Base-by-base conservation (phyloP, 2,113 vertebrate genomes). In the Microcebus griseorufus region DNA sequence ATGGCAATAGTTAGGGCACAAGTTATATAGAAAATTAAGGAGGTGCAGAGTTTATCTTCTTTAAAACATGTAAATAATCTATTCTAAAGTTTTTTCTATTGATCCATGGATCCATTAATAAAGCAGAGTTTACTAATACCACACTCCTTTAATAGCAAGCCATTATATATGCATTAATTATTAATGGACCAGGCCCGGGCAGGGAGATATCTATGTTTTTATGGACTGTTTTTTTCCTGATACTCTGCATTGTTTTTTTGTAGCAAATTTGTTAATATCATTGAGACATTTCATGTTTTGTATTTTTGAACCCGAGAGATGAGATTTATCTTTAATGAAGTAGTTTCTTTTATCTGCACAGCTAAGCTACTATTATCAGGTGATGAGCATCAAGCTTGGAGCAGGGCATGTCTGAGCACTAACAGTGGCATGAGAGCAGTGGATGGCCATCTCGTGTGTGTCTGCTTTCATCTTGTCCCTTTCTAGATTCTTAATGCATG, bases 1-100 rank as follows among this genome's bases (percentile, higher is more conserved):
- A 72, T 8, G 55, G 25, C 51, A 69, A 69, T 8, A 62, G 29
- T 39, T 45, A 53, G 58, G 18, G 29, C 23, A 13, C 20, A 73
- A 14, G 0, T 18, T 88, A 0, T 23, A 91, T 45, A 78, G 10
- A 45, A 94, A 42, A 81, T 75, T 80, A 75, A 93, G 58, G 92
- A 93, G 48, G 75, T 53, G n/a, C 37, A 89, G n/a, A 29, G 92
- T 86, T 93, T 67, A 22, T 95, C 42, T 53, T 96, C 14, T 95
- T 11, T 72, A 69, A 95, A 94, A 45, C 0, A 23, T n/a, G 5
- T 86, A 95, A 92, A 93, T 90, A 85, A 29, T 55, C 65, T 93
- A 32, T 85, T 13, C 37, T 55, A 11, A 95, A 93, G 39, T 22
- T 32, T 78, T 67, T 29, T 32, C 10, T 42, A 64, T 95, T 75